Evolutionary conservation across 2,113 vertebrate genomes (phyloP).

Genomic region (Sphyrna mokarran): DNA sequence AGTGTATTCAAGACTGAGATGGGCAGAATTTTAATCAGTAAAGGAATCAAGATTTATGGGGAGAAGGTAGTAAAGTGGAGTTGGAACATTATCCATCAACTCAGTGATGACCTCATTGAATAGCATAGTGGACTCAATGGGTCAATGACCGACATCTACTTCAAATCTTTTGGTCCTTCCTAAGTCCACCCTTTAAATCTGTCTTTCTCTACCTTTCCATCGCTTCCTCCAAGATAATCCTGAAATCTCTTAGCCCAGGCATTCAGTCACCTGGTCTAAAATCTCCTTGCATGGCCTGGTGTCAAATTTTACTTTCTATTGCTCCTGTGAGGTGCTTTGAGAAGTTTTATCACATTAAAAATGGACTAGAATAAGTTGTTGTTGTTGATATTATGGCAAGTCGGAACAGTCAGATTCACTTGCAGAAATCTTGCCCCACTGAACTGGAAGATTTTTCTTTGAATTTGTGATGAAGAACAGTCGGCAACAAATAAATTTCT

Average conservation of each 20-base stretch:
- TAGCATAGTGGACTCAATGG: too few relatives aligned
- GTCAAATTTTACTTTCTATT: background rate
- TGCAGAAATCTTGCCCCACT: background rate
- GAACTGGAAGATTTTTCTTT: background rate
- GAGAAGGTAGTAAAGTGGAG: too few relatives aligned
- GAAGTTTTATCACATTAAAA: background rate
- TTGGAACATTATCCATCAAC: too few relatives aligned
- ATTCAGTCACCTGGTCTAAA: background rate
- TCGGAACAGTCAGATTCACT: background rate
- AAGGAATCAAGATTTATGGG: too few relatives aligned
- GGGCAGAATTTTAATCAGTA: too few relatives aligned
- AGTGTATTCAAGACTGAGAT: too few relatives aligned
- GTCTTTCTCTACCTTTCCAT: too few relatives aligned
- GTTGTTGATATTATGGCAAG: background rate
- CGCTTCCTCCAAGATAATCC: too few relatives aligned
- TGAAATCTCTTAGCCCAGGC: background rate
- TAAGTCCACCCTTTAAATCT: too few relatives aligned
- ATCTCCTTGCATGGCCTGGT: background rate
- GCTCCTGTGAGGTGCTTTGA: background rate
- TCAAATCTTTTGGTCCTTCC: too few relatives aligned
- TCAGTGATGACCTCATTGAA: too few relatives aligned
- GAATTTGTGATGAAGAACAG: background rate
- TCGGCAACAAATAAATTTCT: background rate
- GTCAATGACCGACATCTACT: too few relatives aligned
- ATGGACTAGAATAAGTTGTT: background rate